These are phyloP conservation scores for Artibeus lituratus DNA, from an alignment of 2,797 vertebrate genomes.

Conservation along the genomic window DNA sequence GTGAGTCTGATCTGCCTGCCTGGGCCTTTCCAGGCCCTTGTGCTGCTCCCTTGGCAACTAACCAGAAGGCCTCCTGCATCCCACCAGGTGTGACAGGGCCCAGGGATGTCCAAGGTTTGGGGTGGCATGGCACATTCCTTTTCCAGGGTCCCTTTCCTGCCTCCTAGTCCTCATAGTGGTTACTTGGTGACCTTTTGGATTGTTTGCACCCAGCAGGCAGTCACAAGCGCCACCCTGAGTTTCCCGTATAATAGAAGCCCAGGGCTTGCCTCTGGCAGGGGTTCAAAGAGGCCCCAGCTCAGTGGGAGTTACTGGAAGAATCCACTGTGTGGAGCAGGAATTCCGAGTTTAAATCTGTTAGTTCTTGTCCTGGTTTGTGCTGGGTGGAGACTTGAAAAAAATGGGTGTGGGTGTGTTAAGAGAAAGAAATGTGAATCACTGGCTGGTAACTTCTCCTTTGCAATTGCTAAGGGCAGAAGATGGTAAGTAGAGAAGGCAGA, in stretches of 20 bases:
- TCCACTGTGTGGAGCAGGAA: conserved; percentile 27
- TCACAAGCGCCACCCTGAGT: not conserved
- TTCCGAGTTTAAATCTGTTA: conserved; percentile 45
- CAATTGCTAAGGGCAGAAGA: not conserved
- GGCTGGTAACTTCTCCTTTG: conserved; percentile 5
- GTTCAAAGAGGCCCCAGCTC: not conserved
- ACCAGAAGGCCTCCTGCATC: not conserved
- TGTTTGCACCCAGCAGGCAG: not conserved
- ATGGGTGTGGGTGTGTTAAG: conserved; percentile 35
- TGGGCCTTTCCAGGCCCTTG: not conserved
- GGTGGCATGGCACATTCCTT: not conserved
- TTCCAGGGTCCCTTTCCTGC: not conserved
- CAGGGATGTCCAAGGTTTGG: not conserved
- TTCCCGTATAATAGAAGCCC: not conserved
- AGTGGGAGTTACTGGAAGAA: not conserved
- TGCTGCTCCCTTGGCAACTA: not conserved
- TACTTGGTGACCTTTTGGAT: not conserved
- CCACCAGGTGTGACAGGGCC: not conserved
- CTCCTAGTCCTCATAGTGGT: not conserved
- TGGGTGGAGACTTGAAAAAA: conserved; percentile 14
- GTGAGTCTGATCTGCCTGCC: not conserved
- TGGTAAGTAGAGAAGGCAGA: not conserved
- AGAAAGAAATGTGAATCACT: conserved; percentile 46
- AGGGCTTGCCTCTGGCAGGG: not conserved
- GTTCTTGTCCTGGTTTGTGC: conserved; percentile 22